Evolutionary conservation across 2,888 invertebrate genomes (phyloP).

Genomic region (Amblyjoppa proteus): DNA sequence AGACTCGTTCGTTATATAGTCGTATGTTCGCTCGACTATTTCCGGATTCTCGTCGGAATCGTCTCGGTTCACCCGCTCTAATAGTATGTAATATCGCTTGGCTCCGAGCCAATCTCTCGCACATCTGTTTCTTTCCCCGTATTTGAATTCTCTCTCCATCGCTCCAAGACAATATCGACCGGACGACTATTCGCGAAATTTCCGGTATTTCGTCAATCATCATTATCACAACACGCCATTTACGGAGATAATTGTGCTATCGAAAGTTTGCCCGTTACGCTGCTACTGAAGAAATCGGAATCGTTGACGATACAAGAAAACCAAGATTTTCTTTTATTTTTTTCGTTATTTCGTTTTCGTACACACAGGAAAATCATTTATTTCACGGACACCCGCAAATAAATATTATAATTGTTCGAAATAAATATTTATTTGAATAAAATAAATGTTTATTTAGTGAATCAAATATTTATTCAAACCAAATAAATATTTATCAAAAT

Average conservation of each 20-base stretch:
- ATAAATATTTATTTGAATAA: no score
- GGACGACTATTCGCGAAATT: conserved; percentile 33
- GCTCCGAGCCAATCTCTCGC: conserved; percentile 55
- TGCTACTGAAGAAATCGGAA: conserved; percentile 4
- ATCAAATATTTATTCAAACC: no score
- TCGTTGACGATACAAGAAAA: not conserved
- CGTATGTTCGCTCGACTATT: conserved; percentile 55
- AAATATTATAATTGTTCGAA: no score
- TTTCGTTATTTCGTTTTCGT: no score
- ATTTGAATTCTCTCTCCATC: conserved; percentile 20
- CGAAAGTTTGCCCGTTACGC: conserved; percentile 11
- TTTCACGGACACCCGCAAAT: no score
- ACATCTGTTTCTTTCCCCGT: conserved; percentile 42
- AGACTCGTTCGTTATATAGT: conserved; percentile 45
- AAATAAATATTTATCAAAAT: no score
- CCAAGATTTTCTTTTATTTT: no score
- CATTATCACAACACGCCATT: not conserved
- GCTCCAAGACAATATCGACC: conserved; percentile 16
- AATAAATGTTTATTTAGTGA: no score
- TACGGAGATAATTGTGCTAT: not conserved
- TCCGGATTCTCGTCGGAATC: conserved; percentile 61
- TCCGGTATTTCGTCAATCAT: conserved; percentile 19
- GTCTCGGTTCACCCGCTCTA: conserved; percentile 36
- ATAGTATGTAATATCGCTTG: conserved; percentile 48
- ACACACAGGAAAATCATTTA: no score